phyloP scores from a whole-genome alignment of 2,113 vertebrate species.

The Pica pica region DNA sequence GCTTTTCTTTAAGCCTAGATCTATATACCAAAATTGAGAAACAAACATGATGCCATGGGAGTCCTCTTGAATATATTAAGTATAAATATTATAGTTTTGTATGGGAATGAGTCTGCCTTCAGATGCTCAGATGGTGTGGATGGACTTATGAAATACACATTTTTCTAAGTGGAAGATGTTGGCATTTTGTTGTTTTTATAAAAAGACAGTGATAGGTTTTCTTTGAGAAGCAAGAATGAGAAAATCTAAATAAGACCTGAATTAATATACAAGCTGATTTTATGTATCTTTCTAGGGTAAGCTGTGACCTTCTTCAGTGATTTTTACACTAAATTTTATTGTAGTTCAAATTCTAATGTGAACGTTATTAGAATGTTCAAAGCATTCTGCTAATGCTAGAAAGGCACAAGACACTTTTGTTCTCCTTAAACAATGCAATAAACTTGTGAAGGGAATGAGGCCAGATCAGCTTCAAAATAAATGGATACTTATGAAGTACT shows the following conservation, averaged over 20 bases:
- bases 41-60: not conserved
- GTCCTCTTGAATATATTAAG: not conserved
- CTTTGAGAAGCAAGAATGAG: not conserved
- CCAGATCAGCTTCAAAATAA: not conserved
- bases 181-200: not conserved
- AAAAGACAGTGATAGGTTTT: not conserved
- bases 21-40: not conserved
- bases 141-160: not conserved
- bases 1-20: not conserved
- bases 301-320: not conserved
- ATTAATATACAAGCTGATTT: not conserved
- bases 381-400: not conserved
- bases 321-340: not conserved
- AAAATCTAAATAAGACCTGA: not conserved
- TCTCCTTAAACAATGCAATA: not conserved
- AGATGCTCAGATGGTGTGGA: not conserved
- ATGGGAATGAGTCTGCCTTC: not conserved
- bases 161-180: not conserved
- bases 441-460: not conserved
- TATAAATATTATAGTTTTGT: not conserved
- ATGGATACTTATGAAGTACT: not conserved
- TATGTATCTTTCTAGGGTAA: not conserved
- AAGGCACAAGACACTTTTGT: not conserved
- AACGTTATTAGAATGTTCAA: not conserved
- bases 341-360: not conserved